phyloP scores from a whole-genome alignment of 2,797 vertebrate species.

The Mus caroli region DNA sequence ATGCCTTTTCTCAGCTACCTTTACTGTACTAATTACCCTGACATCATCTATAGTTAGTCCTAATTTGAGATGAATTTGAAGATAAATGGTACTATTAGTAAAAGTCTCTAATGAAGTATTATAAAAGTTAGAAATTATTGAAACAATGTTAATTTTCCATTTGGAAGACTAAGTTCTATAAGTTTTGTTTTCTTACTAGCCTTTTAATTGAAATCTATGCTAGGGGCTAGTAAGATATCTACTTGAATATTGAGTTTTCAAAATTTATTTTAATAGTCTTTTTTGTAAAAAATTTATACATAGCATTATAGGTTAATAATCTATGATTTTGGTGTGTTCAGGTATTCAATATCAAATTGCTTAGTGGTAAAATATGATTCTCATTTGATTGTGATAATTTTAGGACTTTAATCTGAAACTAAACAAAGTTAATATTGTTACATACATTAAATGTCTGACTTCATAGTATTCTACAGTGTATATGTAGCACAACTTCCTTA shows the following conservation, averaged over 20 bases:
- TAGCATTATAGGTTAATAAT: neutral
- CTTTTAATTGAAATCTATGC: neutral
- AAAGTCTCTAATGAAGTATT: neutral
- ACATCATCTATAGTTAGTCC: neutral
- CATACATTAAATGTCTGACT: neutral
- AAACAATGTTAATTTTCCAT: neutral
- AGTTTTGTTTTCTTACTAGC: neutral
- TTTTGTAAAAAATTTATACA: neutral
- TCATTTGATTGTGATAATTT: neutral
- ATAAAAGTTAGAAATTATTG: neutral
- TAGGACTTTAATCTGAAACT: neutral
- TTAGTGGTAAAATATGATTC: neutral
- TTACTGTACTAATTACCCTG: neutral
- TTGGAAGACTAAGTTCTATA: neutral
- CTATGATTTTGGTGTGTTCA: neutral
- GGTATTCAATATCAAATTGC: neutral
- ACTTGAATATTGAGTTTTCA: neutral
- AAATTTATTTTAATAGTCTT: neutral
- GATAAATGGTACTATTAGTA: neutral
- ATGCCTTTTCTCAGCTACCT: neutral
- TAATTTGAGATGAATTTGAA: neutral
- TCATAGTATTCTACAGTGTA: neutral
- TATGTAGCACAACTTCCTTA: neutral
- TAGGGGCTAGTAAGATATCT: neutral
- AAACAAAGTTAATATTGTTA: neutral